Evolutionary conservation across 2,113 vertebrate species (phyloP).

Genomic region (Pedetes capensis): DNA sequence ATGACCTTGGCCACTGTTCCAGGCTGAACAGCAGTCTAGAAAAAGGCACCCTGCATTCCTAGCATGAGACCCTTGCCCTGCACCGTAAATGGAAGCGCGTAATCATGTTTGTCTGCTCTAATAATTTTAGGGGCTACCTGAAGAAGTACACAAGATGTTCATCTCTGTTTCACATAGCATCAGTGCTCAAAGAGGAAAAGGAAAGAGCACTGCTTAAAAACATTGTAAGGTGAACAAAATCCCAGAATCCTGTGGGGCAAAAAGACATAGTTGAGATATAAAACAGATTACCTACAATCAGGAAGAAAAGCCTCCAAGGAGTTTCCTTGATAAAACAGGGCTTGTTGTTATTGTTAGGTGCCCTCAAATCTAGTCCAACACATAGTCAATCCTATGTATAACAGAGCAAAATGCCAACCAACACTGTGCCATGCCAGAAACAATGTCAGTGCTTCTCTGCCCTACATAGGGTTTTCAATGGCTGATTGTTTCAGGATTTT

Average conservation of each 20-base stretch:
- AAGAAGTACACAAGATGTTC: background rate
- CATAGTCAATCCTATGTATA: no score
- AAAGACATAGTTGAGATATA: background rate
- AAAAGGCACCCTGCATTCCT: background rate
- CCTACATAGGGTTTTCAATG: no score
- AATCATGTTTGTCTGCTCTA: background rate
- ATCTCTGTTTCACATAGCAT: background rate
- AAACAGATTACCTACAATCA: background rate
- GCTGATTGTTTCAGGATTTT: no score
- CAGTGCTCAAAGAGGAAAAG: background rate
- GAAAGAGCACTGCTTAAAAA: background rate
- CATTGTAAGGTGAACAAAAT: background rate
- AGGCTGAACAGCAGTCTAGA: background rate
- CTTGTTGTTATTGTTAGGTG: no score
- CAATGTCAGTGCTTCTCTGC: no score
- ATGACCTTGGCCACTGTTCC: background rate
- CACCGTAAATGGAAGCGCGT: background rate
- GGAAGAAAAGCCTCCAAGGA: background rate
- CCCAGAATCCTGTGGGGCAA: no score
- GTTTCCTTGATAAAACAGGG: background rate
- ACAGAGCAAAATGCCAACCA: no score
- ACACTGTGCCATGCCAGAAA: no score
- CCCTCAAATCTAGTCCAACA: no score
- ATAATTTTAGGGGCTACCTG: background rate
- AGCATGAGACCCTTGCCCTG: no score